Base-by-base conservation (phyloP, 2,113 vertebrate species). In the Erythrocercus mccallii region DNA sequence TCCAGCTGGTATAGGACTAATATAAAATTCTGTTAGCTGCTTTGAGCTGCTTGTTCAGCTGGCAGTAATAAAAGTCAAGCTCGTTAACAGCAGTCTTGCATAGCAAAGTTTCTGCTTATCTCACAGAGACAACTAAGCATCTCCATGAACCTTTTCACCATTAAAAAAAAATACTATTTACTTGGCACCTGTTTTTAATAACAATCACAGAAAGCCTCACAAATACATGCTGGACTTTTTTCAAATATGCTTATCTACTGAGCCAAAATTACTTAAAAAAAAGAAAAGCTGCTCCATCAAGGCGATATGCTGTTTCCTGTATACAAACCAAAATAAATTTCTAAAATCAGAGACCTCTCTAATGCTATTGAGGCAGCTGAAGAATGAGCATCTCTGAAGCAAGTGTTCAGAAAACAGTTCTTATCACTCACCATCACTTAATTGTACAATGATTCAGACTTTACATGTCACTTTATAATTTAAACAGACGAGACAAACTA, bases 31-130 rank as follows among this genome's bases (percentile, higher is more conserved):
- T 22, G 82, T 82, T 86, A 89, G 95, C 77, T 96, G 66, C 74
- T 93, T 56, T 93, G 78, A 93, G 92, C 85, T 88, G 93, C 64
- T 94, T 80, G 86, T 95, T 96, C 90, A 86, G 76, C 90, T 93
- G 94, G 82, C 73, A 95, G 70, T 60, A 91, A 84, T 58, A 79
- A 94, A 90, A 95, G 71, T 80, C 35, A 62, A 94, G 76, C 81
- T 77, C 84, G 44, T 91, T 88, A 97, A 93, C 90, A 93, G 82
- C 30, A 96, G 62, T 42, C 76, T 71, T 88, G n/a, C 65, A 86
- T 28, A n/a, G 82, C 44, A 82, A 93, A 96, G 96, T 70, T 40
- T 72, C 78, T 88, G 73, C 44, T 94, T 84, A 95, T 65, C 83
- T 94, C 86, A 91, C 45, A 83, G 42, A 90, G 70, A 42, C 7